Conservation (phyloP, 2,888 invertebrate species). For the Nowickia ferox region DNA sequence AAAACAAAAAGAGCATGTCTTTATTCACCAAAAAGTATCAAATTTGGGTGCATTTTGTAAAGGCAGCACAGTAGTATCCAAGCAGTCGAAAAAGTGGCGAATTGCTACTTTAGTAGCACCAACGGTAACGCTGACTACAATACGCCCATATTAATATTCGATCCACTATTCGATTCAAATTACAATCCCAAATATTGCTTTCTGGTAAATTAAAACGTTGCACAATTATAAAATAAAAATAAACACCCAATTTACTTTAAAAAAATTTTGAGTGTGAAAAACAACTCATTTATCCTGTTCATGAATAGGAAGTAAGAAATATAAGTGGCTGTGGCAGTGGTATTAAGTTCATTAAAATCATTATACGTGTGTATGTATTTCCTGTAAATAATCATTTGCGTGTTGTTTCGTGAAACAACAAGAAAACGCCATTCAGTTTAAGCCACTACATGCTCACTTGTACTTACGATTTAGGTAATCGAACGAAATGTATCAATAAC, state of each 20-base stretch:
- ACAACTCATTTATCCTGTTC: slow-evolving; percentile 11
- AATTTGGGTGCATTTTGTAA: no score
- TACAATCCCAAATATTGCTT: no score
- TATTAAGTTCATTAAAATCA: slow-evolving; percentile 46
- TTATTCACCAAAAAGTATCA: no score
- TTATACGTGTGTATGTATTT: slow-evolving; percentile 35
- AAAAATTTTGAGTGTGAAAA: slow-evolving; percentile 6
- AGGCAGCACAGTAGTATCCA: no score
- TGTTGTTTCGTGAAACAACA: slow-evolving; percentile 42
- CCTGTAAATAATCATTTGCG: slow-evolving; percentile 56
- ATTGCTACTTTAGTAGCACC: no score
- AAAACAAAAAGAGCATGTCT: no score
- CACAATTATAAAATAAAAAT: no score
- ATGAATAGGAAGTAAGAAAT: slow-evolving; percentile 27
- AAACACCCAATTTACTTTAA: neutral
- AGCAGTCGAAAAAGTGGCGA: no score
- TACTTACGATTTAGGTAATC: neutral
- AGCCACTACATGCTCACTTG: neutral
- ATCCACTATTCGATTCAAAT: no score
- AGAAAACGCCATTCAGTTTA: slow-evolving; percentile 13
- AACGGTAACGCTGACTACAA: no score
- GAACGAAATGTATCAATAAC: slow-evolving; percentile 38
- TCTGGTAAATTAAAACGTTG: no score
- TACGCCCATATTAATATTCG: no score
- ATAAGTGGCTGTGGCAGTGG: slow-evolving; percentile 22